Evolutionary conservation across 2,888 invertebrate genomes (phyloP).

Genomic region (Pterobdella sp.): DNA sequence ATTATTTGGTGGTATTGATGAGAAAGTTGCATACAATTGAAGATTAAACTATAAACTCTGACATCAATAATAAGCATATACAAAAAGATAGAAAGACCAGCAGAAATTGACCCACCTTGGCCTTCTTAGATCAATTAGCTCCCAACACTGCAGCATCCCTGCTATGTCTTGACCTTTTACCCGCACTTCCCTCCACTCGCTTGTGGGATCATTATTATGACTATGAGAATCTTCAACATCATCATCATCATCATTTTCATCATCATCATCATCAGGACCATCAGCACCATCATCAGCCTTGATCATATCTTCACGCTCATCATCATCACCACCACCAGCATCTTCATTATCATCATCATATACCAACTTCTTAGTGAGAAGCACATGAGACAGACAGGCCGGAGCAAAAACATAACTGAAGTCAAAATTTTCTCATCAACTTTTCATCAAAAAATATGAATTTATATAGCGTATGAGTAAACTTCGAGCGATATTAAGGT

Average conservation of each 20-base stretch:
- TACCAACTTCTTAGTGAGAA: slow-evolving; percentile 62
- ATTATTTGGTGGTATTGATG: background rate
- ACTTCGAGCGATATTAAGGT: background rate
- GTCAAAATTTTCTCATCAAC: background rate
- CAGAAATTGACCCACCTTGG: background rate
- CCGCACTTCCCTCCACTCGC: slow-evolving; percentile 11
- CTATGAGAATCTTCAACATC: background rate
- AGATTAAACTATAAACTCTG: background rate
- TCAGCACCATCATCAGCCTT: too few species aligned
- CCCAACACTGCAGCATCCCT: slow-evolving; percentile 22
- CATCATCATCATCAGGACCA: background rate
- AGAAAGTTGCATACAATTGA: background rate
- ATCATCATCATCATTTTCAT: background rate
- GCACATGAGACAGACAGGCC: slow-evolving; percentile 83
- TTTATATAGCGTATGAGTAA: background rate
- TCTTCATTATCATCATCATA: background rate
- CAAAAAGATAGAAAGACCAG: background rate
- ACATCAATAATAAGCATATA: background rate
- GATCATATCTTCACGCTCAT: background rate
- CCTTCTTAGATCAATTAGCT: background rate
- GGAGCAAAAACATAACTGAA: slow-evolving; percentile 76
- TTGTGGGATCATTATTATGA: background rate
- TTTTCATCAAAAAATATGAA: background rate
- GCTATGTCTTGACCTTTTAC: background rate
- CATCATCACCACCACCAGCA: background rate